These are phyloP conservation scores for Orthosia gracilis DNA, from an alignment of 2,888 invertebrate species.

Conservation along the genomic window DNA sequence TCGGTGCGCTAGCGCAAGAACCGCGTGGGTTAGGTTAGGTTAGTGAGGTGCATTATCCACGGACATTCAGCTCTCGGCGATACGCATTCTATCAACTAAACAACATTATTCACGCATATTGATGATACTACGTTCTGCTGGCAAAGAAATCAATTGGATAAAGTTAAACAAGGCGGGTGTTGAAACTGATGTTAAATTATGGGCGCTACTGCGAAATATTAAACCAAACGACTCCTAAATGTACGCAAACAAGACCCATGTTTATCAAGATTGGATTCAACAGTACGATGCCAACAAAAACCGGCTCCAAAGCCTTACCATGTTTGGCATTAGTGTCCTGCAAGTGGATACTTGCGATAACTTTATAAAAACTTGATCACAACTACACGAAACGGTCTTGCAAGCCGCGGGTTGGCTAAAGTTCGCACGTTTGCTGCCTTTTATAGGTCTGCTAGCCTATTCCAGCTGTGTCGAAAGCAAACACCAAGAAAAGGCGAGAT, in stretches of 20 bases:
- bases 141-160: slow-evolving; percentile 24
- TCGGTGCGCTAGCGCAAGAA: slow-evolving; percentile 35
- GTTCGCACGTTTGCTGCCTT: slow-evolving; percentile 83
- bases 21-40: slow-evolving; percentile 64
- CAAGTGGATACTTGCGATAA: slow-evolving; percentile 84
- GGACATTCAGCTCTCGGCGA: slow-evolving; percentile 42
- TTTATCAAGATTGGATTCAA: slow-evolving; percentile 86
- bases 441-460: slow-evolving; percentile 77
- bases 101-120: slow-evolving; percentile 44
- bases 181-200: slow-evolving; percentile 65
- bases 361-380: slow-evolving; percentile 86
- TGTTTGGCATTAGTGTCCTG: slow-evolving; percentile 83
- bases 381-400: slow-evolving; percentile 84
- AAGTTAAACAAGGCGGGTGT: slow-evolving; percentile 45
- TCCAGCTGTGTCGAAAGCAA: slow-evolving; percentile 81
- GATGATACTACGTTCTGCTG: slow-evolving; percentile 10
- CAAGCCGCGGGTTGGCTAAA: slow-evolving; percentile 81
- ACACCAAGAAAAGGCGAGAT: slow-evolving; percentile 76
- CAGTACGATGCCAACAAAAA: slow-evolving; percentile 83
- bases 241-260: slow-evolving; percentile 81
- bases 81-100: slow-evolving; percentile 58
- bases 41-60: slow-evolving; percentile 60
- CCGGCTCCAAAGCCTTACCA: slow-evolving; percentile 79
- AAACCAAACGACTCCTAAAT: slow-evolving; percentile 72
- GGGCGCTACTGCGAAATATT: slow-evolving; percentile 67